Conservation (phyloP, 2,888 invertebrate genomes). For the Micropterix aruncella region DNA sequence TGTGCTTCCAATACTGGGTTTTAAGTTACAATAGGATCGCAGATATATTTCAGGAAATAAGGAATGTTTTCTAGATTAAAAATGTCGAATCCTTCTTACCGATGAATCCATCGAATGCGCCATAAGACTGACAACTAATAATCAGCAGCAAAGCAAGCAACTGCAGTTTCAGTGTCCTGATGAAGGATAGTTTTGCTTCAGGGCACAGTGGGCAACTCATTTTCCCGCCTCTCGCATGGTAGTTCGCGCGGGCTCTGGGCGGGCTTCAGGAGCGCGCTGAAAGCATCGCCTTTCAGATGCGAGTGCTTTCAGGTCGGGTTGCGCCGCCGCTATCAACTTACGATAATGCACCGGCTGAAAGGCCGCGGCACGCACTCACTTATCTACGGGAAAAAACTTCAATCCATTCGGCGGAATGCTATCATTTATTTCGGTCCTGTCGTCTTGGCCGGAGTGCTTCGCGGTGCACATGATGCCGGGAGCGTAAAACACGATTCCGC, state of each 20-base stretch:
- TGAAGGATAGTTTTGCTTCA: background rate
- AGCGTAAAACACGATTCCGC: background rate
- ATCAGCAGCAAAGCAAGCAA: background rate
- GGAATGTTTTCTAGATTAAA: too few relatives aligned
- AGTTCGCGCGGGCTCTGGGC: background rate
- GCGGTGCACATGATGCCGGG: background rate
- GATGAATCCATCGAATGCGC: background rate
- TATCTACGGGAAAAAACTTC: too few relatives aligned
- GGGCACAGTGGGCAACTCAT: background rate
- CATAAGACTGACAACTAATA: background rate
- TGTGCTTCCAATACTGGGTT: too few relatives aligned
- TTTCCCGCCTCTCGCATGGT: background rate
- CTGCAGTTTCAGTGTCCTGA: background rate
- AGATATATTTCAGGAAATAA: too few relatives aligned
- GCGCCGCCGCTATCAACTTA: background rate
- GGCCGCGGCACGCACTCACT: too few relatives aligned
- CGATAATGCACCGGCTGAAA: background rate
- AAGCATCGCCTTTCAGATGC: background rate
- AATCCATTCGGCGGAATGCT: background rate
- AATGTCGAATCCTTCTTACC: background rate
- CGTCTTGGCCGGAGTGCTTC: background rate
- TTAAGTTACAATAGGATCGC: too few relatives aligned
- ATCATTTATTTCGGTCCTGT: background rate
- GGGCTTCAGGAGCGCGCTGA: background rate
- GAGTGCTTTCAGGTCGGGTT: background rate